Evolutionary conservation across 2,888 invertebrate genomes (phyloP).

Genomic region (Pharmacophagus antenor): DNA sequence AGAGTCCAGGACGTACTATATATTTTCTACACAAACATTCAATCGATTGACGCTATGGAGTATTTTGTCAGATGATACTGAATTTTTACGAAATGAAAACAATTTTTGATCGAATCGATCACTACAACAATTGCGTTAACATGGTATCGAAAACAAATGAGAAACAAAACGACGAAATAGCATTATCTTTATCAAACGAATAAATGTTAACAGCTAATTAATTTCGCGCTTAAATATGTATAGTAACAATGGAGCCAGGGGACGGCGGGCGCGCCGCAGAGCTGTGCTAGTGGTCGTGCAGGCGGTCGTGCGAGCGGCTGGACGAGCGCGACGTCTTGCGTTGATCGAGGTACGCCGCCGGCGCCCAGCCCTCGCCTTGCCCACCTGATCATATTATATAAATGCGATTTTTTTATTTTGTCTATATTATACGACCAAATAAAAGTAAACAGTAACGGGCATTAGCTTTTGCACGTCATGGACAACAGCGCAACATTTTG

Average conservation of each 20-base stretch:
- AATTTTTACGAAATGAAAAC: slow-evolving; percentile 1
- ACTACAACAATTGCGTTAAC: slow-evolving; percentile 13
- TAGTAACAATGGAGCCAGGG: slow-evolving; percentile 1
- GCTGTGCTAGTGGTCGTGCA: slow-evolving; percentile 69
- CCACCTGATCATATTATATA: slow-evolving; percentile 64
- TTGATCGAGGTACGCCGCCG: slow-evolving; percentile 94
- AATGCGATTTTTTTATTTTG: not conserved
- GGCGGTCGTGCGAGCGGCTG: slow-evolving; percentile 83
- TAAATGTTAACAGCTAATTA: slow-evolving; percentile 6
- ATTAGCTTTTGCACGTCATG: too few species aligned
- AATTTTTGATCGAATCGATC: slow-evolving; percentile 17
- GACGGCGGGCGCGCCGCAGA: slow-evolving; percentile 9
- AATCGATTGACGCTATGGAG: not conserved
- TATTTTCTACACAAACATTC: not conserved
- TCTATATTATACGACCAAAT: not conserved
- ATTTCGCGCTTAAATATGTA: slow-evolving; percentile 9
- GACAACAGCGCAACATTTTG: too few species aligned
- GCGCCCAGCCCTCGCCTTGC: slow-evolving; percentile 94
- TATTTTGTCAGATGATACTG: not conserved
- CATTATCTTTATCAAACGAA: slow-evolving; percentile 8
- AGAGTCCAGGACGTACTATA: not conserved
- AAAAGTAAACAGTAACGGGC: too few species aligned
- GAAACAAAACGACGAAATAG: slow-evolving; percentile 9
- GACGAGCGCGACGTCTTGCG: slow-evolving; percentile 89
- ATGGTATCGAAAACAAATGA: slow-evolving; percentile 3